A percentile compares a stretch with the other conserved stretches of the same genome.
phyloP scores from a whole-genome alignment of 1,140 invertebrate genomes.

The Sitodiplosis mosellana region DNA sequence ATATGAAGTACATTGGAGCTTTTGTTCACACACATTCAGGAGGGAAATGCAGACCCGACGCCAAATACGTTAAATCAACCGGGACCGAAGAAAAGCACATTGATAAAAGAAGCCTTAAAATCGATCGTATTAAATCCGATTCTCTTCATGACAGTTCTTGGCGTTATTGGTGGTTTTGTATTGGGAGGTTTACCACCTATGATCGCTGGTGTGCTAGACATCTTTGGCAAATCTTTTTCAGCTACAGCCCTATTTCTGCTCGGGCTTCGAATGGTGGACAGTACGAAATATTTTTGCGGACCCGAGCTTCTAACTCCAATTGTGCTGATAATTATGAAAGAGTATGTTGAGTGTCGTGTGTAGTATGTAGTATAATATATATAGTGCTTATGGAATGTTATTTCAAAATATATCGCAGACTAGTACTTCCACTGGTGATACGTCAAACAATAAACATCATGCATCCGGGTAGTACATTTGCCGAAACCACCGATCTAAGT shows the following conservation, averaged over 20 bases:
- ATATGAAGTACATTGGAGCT: no score
- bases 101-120: conserved; percentile 31
- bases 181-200: conserved; percentile 62
- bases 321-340: conserved; percentile 75
- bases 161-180: conserved; percentile 67
- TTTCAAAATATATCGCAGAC: conserved; percentile 28
- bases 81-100: conserved; percentile 17
- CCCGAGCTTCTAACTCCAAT: conserved; percentile 60
- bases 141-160: conserved; percentile 82
- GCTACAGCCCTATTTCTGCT: conserved; percentile 78
- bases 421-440: conserved; percentile 72
- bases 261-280: conserved; percentile 84
- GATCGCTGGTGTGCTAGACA: conserved; percentile 54
- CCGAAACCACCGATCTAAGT: conserved; percentile 60
- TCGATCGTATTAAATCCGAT: conserved; percentile 76
- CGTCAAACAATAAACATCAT: conserved; percentile 66
- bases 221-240: conserved; percentile 75
- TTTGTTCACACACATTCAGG: no score
- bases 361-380: neutral
- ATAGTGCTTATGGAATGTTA: no score
- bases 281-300: conserved; percentile 57
- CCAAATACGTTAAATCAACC: no score
- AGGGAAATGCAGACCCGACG: no score
- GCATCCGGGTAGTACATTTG: conserved; percentile 41
- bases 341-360: conserved; percentile 40